Evolutionary conservation across 2,888 invertebrate genomes (phyloP).

Genomic region (Andrena flavipes): DNA sequence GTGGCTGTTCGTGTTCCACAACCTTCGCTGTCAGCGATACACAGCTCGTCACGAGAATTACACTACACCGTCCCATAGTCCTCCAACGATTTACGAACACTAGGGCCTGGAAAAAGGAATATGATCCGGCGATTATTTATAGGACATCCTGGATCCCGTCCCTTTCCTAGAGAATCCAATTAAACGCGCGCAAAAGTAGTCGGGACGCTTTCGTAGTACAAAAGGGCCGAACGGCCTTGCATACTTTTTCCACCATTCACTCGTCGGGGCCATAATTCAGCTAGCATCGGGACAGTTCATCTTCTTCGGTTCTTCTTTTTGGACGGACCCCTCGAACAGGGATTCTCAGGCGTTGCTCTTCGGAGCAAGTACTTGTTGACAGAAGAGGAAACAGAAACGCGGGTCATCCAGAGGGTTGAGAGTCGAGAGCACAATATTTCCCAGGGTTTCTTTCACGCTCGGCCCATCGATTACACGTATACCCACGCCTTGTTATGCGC

Average conservation of each 20-base stretch:
- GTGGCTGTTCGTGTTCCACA: not conserved
- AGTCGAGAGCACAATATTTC: conserved; percentile 53
- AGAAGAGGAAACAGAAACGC: not conserved
- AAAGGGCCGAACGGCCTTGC: conserved; percentile 76
- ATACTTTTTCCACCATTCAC: conserved; percentile 67
- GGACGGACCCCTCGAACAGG: conserved; percentile 56
- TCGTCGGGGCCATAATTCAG: conserved; percentile 74
- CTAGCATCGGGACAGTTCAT: conserved; percentile 66
- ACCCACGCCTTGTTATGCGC: conserved; percentile 63
- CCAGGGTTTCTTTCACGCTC: conserved; percentile 22
- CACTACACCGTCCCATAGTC: not conserved
- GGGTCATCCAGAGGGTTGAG: conserved; percentile 26
- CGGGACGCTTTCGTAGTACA: conserved; percentile 41
- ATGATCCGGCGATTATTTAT: conserved; percentile 35
- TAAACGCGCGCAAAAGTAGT: conserved; percentile 47
- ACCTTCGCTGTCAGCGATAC: not conserved
- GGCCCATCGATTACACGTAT: conserved; percentile 64
- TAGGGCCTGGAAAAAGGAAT: not conserved
- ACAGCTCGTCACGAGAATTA: not conserved
- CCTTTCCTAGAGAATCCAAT: conserved; percentile 58
- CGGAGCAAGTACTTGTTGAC: not conserved
- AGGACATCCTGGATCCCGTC: conserved; percentile 21
- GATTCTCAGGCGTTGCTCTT: conserved; percentile 34
- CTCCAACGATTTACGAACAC: conserved; percentile 1
- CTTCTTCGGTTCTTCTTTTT: conserved; percentile 45